Base-by-base conservation (phyloP, 2,888 invertebrate species). In the Pseudococcus jackbeardsleyi region DNA sequence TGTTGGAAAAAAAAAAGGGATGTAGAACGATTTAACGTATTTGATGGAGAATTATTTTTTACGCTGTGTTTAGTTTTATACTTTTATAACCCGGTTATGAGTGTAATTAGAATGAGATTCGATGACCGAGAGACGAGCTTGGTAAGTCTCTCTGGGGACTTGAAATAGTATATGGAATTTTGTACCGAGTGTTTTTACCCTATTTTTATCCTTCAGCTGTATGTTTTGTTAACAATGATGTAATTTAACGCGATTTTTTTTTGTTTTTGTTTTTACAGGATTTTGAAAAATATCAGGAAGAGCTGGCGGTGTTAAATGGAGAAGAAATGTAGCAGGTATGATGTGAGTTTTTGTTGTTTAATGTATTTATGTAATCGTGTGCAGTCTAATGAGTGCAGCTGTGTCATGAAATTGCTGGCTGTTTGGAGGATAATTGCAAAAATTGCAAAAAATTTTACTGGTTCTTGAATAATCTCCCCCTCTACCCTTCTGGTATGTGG, bases 51-150 rank as follows among this genome's bases (percentile, higher is more conserved):
- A 22, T 26, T 15, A 33, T 33, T 72, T 72, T 72, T 72, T 72
- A 72, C 68, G 68, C 68, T 33, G 26, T 72, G 12, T 26, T 72
- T 9, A 33, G 68, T 33, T 33, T 33, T 33, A 33, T 33, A 33
- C 26, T 26, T 22, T 72, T 72, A 72, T 72, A 72, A 72, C 68
- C 33, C 68, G 68, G 68, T 72, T 72, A 72, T 72, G 68, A 72
- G 2, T 11, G 68, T 72, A 72, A 72, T 72, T 72, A 72, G 68
- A 33, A 72, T 33, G 22, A 26, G 68, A 72, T 72, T 72, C 68
- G 68, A 72, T 72, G 68, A 72, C 68, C 68, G 68, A 72, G 68
- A 72, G 26, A 72, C 33, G 68, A 72, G 22, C 68, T 12, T 15
- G 59, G 9, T 72, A 33, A 33, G 26, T 72, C 68, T 72, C 68